A percentile compares a stretch with the other conserved stretches of the same genome.
These are phyloP conservation scores for Amphiduros pacificus DNA, from an alignment of 2,888 invertebrate species.

Conservation along the genomic window DNA sequence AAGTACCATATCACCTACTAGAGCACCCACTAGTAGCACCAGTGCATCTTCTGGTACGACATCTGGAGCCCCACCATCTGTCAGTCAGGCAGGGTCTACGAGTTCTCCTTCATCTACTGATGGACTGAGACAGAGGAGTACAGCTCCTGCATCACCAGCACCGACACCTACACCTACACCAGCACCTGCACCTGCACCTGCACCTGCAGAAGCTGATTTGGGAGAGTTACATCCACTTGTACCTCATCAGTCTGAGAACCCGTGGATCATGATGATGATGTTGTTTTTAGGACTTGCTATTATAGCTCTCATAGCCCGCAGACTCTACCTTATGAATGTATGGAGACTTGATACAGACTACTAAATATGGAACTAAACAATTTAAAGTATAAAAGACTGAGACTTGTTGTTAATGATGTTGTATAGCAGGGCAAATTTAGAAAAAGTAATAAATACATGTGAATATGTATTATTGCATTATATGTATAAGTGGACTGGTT, in stretches of 20 bases:
- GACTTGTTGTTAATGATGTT: no score
- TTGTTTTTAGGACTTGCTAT: constrained; percentile 9
- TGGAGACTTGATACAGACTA: no score
- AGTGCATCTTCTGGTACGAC: no score
- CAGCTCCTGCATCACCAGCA: neutral
- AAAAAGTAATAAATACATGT: no score
- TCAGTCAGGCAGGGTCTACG: neutral
- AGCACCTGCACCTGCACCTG: neutral
- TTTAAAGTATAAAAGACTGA: no score
- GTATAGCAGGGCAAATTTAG: no score
- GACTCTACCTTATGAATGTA: constrained; percentile 8
- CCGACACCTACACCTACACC: neutral
- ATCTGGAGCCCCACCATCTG: neutral
- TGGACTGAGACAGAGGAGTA: neutral
- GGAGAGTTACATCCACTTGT: neutral
- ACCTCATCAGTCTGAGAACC: constrained; percentile 6
- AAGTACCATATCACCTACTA: neutral
- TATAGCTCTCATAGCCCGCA: constrained; percentile 6
- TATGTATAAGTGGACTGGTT: no score
- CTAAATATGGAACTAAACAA: no score
- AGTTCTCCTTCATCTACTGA: neutral
- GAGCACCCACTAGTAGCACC: neutral
- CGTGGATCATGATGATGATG: constrained; percentile 4
- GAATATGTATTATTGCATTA: no score
- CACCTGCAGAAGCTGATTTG: neutral